Base-by-base conservation (phyloP, 2,888 invertebrate species). In the Spilarctia lutea region DNA sequence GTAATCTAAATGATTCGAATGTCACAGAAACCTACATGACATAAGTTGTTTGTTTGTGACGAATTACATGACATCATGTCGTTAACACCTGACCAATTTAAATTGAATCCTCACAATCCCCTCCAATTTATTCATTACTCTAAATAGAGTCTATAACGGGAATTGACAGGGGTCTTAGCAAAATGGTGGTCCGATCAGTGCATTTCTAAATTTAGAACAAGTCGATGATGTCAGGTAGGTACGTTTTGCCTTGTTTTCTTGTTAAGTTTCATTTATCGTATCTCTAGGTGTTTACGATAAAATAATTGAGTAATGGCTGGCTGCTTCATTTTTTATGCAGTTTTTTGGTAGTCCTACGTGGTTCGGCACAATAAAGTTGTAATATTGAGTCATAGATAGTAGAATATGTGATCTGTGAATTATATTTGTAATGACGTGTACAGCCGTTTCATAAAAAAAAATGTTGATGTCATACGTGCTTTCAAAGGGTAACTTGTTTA, bases 141-240 rank as follows among this genome's bases (percentile, higher is more conserved):
- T 75, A 78, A 77, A 79, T 81, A 79, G 75, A 83, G 81, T 76
- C 81, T 83, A 83, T 88, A 88, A 89, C 89, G 85, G 88, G 82
- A 87, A 79, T 82, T 78, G 80, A 74, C 77, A 84, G 85, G 87
- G 90, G 81, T 88, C 92, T 83, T 45, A 24, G 35, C 79, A 81
- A 80, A 82, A 79, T 88, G 89, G 90, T 80, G 70, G 81, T 45
- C 45, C 73, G 83, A 81, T 89, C 88, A 84, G 86, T 94, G 94
- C 94, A 94, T 90, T 91, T 91, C 94, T 94, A 94, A 88, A 92
- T 91, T 91, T 94, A 94, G 90, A 82, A 69, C 87, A 86, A 89
- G 88, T 89, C 85, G 85, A 84, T 94, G 93, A 94, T 92, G 92
- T 94, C 91, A 93, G 84, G 83, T 89, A 93, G 84, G 83, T 89